Percentiles rank a stretch among this genome's conserved stretches.
Conservation (phyloP, 1,140 invertebrate genomes). For the Pantala flavescens region DNA sequence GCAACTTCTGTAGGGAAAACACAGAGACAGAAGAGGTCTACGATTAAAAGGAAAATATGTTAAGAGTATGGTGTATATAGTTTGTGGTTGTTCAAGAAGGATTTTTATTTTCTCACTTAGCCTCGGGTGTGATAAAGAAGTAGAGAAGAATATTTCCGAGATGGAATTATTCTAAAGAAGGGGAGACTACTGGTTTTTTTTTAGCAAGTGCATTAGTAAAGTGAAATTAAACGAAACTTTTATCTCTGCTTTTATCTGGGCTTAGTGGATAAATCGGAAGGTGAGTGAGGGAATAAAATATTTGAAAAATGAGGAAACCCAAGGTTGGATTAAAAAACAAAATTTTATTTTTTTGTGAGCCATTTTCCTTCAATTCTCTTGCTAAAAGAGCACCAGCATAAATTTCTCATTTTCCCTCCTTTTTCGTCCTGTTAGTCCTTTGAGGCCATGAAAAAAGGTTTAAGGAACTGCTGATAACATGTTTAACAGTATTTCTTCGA, state of each 20-base stretch:
- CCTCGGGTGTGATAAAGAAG: not conserved
- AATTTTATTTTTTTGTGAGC: not conserved
- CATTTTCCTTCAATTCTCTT: not conserved
- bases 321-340: no score
- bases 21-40: no score
- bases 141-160: not conserved
- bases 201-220: slow-evolving; percentile 6
- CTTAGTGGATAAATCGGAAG: not conserved
- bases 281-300: not conserved
- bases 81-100: not conserved
- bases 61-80: not conserved
- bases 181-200: not conserved
- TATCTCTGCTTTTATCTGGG: slow-evolving; percentile 1
- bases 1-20: no score
- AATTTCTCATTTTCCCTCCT: not conserved
- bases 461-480: not conserved
- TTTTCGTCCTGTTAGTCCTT: not conserved
- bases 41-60: not conserved
- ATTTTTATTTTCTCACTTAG: not conserved
- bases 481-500: slow-evolving; percentile 1
- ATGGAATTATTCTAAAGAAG: not conserved
- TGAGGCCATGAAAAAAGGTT: not conserved
- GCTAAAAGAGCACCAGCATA: not conserved
- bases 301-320: not conserved
- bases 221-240: not conserved